Evolutionary conservation across 2,888 invertebrate species (phyloP).

Genomic region (Melipona beecheii): DNA sequence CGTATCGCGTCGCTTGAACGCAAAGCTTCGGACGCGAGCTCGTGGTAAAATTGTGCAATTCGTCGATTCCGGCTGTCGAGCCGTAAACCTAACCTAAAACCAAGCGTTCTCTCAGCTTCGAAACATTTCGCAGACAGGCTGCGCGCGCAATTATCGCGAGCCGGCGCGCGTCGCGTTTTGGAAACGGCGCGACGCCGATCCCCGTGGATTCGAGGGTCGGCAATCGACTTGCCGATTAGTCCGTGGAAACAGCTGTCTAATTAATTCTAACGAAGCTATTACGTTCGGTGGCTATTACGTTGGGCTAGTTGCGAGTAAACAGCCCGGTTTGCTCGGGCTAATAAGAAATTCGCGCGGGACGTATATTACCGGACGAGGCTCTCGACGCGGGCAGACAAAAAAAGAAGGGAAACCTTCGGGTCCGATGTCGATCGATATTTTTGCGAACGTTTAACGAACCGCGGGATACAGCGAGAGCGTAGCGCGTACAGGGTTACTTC

Average conservation of each 20-base stretch:
- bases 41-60: constrained; percentile 53
- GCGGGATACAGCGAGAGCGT: constrained; percentile 43
- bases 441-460: constrained; percentile 67
- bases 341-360: constrained; percentile 45
- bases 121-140: constrained; percentile 6
- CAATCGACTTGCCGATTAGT: constrained; percentile 17
- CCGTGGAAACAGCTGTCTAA: constrained; percentile 53
- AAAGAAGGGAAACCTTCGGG: constrained; percentile 32
- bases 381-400: not conserved
- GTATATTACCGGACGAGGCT: not conserved
- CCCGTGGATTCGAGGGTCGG: not conserved
- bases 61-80: constrained; percentile 30
- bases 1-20: constrained; percentile 51
- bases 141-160: constrained; percentile 36
- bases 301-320: constrained; percentile 6
- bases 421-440: constrained; percentile 65
- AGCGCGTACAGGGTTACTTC: constrained; percentile 59
- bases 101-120: not conserved
- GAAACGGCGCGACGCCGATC: not conserved
- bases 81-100: constrained; percentile 44
- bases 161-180: not conserved
- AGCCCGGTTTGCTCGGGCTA: constrained; percentile 17
- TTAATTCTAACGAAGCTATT: constrained; percentile 60
- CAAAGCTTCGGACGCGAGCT: constrained; percentile 21
- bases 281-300: constrained; percentile 17